Base-by-base conservation (phyloP, 2,888 invertebrate species). In the Carabus problematicus region DNA sequence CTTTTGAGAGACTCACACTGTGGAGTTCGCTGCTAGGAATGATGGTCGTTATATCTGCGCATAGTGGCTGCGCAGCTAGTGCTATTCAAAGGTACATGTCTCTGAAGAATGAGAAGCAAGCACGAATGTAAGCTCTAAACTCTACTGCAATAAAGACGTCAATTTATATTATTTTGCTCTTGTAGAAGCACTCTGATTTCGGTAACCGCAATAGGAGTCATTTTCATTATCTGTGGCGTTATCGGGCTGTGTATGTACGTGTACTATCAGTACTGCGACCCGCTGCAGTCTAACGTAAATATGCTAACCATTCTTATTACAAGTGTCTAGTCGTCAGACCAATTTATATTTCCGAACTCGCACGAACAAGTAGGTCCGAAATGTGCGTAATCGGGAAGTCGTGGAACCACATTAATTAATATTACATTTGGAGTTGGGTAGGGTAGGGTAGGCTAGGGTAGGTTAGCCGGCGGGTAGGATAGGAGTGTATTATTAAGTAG, bases 1-100 rank as follows among this genome's bases (percentile, higher is more conserved):
- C 52, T 7, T 52, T 52, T 6, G 8, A 52, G 16, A 52, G 52
- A 52, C 1, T 52, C 14, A 18, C 52, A 11, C 19, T 52, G 16
- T 52, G 52, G 52, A 52, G 52, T 52, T 11, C 52, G 9, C 9
- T 52, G 4, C 9, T 52, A 11, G 52, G 52, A 52, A 18, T 52
- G 4, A 19, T 16, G 16, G 52, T 52, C 9, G 14, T 9, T 18
- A 16, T 18, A 14, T 14, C 52, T 11, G 52, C 52, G 19, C 52
- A 52, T 52, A 52, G 19, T 52, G 52, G 52, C 6, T 52, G 52
- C 19, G 52, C 18, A 52, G 52, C 52, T 9, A 52, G 52, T 52
- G 12, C 52, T 18, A 52, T 52, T 16, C 52, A 52, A 14, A 14
- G 52, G 52, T 52, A 18, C 16, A 52, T 52, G 52, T 16, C 52